Conservation (phyloP, 2,113 vertebrate species). For the Lipotes vexillifer region DNA sequence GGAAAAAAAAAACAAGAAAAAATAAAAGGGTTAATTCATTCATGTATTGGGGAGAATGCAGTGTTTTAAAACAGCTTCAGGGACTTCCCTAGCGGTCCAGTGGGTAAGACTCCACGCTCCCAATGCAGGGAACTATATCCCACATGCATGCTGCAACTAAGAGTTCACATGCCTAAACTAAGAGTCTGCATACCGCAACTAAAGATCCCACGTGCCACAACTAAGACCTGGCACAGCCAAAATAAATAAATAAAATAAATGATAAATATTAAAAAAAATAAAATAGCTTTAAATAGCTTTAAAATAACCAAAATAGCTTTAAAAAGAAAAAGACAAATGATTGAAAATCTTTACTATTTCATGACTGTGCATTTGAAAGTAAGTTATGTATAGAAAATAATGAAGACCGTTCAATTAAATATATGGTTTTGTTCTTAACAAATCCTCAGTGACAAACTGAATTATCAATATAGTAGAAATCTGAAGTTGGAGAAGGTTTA, state of each 20-base stretch:
- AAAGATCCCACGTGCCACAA: no score
- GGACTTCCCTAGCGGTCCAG: no score
- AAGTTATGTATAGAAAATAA: slow-evolving; percentile 37
- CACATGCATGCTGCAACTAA: no score
- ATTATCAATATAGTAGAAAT: not conserved
- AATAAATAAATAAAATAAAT: no score
- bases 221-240: no score
- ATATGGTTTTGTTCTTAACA: not conserved
- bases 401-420: not conserved
- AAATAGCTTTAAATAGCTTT: not conserved
- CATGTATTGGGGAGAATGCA: not conserved
- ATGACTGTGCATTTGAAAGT: slow-evolving; percentile 12
- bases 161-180: no score
- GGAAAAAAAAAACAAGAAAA: not conserved
- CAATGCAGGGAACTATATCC: no score
- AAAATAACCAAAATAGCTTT: not conserved
- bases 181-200: no score
- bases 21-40: not conserved
- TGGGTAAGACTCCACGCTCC: no score
- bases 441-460: not conserved
- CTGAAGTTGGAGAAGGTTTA: not conserved
- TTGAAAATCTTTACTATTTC: slow-evolving; percentile 8
- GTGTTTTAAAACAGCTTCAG: not conserved
- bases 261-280: not conserved
- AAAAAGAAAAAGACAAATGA: not conserved